Percentiles rank a stretch among this genome's conserved stretches.
Evolutionary conservation across 2,113 vertebrate genomes (phyloP).

Genomic region (Glaucomys volans): DNA sequence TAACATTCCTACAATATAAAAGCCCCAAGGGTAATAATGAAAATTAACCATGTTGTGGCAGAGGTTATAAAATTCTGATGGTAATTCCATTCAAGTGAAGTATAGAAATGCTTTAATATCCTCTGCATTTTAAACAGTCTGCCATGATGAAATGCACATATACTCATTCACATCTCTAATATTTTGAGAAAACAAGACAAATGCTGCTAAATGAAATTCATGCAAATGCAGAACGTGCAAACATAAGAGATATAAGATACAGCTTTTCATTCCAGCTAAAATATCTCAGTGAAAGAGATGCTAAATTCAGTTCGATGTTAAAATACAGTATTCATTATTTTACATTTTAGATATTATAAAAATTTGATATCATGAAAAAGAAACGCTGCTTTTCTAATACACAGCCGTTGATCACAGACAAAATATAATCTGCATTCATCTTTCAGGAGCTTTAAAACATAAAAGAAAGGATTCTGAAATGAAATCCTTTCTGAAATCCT

Average conservation of each 20-base stretch:
- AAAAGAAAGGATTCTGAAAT: neutral
- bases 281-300: constrained; percentile 73
- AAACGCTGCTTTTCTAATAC: constrained; percentile 36
- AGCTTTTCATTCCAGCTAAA: constrained; percentile 21
- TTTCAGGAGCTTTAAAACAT: neutral
- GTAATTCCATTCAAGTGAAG: neutral
- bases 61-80: neutral
- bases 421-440: neutral
- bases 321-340: constrained; percentile 47
- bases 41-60: constrained; percentile 28
- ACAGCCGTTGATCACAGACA: neutral
- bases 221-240: constrained; percentile 61
- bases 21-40: neutral
- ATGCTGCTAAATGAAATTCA: constrained; percentile 49
- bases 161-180: neutral
- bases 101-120: constrained; percentile 18
- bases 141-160: neutral
- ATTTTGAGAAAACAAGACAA: constrained; percentile 46
- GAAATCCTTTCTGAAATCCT: constrained; percentile 42
- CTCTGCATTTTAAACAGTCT: constrained; percentile 54
- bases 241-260: neutral
- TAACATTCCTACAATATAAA: neutral
- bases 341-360: neutral
- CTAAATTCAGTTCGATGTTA: neutral
- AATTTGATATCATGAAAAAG: neutral